phyloP scores from a whole-genome alignment of 2,113 vertebrate species.

The Phoxinus phoxinus region DNA sequence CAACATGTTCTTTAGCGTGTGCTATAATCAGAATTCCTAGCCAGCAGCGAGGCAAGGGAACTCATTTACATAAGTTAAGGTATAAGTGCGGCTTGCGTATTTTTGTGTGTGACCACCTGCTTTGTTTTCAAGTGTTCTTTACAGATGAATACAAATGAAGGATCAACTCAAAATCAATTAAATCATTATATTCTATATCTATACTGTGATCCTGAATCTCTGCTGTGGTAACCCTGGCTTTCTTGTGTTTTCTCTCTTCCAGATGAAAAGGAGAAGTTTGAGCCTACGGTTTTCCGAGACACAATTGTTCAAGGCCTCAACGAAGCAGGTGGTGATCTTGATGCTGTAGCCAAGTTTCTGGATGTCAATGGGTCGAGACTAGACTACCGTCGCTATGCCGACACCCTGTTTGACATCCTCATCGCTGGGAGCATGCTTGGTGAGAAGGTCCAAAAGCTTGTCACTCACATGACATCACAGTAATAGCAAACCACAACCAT shows the following conservation, averaged over 20 bases:
- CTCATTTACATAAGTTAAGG: slow-evolving; percentile 19
- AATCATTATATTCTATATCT: neutral
- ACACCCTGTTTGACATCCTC: slow-evolving; percentile 93
- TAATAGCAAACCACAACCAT: no score
- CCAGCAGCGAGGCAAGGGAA: neutral
- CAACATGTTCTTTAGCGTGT: neutral
- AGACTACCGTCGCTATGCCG: slow-evolving; percentile 94
- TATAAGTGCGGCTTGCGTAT: neutral
- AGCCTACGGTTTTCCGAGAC: slow-evolving; percentile 93
- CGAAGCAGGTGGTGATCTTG: slow-evolving; percentile 87
- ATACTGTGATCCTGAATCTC: neutral
- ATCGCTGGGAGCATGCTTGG: slow-evolving; percentile 94
- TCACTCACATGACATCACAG: neutral
- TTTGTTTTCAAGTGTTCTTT: neutral
- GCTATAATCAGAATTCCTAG: slow-evolving; percentile 1
- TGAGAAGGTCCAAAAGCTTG: slow-evolving; percentile 62
- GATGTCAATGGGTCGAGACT: slow-evolving; percentile 86
- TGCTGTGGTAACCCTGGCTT: neutral
- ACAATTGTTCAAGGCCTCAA: slow-evolving; percentile 90
- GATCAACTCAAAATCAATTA: neutral
- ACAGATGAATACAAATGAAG: neutral
- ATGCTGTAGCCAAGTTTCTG: slow-evolving; percentile 91
- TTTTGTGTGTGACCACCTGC: neutral
- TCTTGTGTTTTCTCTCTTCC: slow-evolving; percentile 39
- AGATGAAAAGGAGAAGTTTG: slow-evolving; percentile 99